Evolutionary conservation across 2,797 vertebrate genomes (phyloP).

Genomic region (Acipenser oxyrinchus): DNA sequence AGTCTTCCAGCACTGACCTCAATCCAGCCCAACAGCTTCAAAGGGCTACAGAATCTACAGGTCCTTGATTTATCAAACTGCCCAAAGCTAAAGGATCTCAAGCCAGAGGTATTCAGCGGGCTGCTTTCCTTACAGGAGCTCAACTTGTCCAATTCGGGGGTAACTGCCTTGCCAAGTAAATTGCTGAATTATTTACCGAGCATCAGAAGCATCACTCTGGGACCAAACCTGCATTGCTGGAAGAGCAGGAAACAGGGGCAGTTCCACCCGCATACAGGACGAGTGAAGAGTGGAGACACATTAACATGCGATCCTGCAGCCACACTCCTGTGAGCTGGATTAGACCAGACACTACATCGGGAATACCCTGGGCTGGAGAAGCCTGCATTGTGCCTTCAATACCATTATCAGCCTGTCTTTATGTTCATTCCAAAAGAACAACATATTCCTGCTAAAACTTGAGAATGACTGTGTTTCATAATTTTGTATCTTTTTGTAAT

Average conservation of each 20-base stretch:
- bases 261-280: slow-evolving; percentile 77
- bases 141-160: slow-evolving; percentile 71
- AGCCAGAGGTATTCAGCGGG: slow-evolving; percentile 65
- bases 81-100: slow-evolving; percentile 56
- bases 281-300: slow-evolving; percentile 60
- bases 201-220: slow-evolving; percentile 75
- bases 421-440: slow-evolving; percentile 31
- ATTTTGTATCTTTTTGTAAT: slow-evolving; percentile 18
- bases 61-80: slow-evolving; percentile 85
- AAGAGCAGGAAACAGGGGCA: slow-evolving; percentile 77
- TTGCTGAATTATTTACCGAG: slow-evolving; percentile 73
- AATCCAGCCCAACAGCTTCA: slow-evolving; percentile 67
- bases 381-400: slow-evolving; percentile 37
- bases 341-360: neutral
- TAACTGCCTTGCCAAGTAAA: slow-evolving; percentile 62
- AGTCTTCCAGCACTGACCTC: slow-evolving; percentile 53
- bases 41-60: slow-evolving; percentile 69
- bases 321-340: slow-evolving; percentile 35
- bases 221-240: slow-evolving; percentile 67
- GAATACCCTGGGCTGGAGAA: slow-evolving; percentile 15
- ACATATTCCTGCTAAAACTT: slow-evolving; percentile 27
- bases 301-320: slow-evolving; percentile 66
- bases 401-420: neutral
- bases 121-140: slow-evolving; percentile 82
- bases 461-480: slow-evolving; percentile 13